These are phyloP conservation scores for Microplitis mediator DNA, from an alignment of 1,140 invertebrate genomes.

Conservation along the genomic window DNA sequence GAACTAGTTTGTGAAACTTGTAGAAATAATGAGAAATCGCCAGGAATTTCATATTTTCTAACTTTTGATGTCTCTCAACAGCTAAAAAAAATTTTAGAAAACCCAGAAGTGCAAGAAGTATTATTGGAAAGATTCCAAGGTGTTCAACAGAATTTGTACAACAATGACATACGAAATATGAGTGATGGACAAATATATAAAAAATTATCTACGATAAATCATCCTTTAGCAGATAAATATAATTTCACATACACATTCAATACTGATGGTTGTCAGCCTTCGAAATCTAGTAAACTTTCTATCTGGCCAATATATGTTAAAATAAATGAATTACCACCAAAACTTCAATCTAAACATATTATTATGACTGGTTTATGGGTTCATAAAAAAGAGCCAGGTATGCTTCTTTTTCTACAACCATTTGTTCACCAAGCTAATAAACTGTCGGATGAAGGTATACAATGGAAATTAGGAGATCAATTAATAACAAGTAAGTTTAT, in stretches of 20 bases:
- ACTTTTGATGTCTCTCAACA: background rate
- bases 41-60: background rate
- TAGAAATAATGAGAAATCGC: background rate
- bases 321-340: constrained; percentile 28
- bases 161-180: constrained; percentile 7
- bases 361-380: constrained; percentile 29
- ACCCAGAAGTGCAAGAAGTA: background rate
- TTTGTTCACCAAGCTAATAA: constrained; percentile 26
- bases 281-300: constrained; percentile 27
- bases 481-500: constrained; percentile 24
- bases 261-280: constrained; percentile 29
- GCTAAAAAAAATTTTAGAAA: background rate
- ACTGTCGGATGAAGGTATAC: constrained; percentile 20
- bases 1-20: background rate
- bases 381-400: constrained; percentile 23
- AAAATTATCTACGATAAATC: background rate
- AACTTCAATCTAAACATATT: constrained; percentile 24
- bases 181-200: constrained; percentile 23
- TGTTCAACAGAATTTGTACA: background rate
- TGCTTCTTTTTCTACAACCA: constrained; percentile 29
- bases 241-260: constrained; percentile 31
- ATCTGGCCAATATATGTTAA: constrained; percentile 31
- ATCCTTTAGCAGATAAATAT: background rate
- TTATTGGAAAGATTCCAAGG: background rate
- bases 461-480: constrained; percentile 24